Evolutionary conservation across 2,888 invertebrate genomes (phyloP).

Genomic region (Sussaba pulchella): DNA sequence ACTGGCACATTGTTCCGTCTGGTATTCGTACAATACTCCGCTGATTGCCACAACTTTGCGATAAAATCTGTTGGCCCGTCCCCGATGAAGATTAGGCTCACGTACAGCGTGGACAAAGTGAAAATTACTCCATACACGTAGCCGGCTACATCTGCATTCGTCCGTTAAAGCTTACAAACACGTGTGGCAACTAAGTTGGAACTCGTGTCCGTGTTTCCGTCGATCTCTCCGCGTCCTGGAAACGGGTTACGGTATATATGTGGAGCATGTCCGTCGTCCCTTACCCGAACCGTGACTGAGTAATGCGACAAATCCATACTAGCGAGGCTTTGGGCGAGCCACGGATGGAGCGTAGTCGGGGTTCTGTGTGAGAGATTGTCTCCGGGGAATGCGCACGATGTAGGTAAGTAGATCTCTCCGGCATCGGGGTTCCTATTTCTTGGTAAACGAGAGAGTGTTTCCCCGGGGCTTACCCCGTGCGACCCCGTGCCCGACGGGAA

Average conservation of each 20-base stretch:
- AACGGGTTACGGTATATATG: background rate
- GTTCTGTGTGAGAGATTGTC: slow-evolving; percentile 62
- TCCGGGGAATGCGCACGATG: slow-evolving; percentile 60
- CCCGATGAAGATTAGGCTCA: background rate
- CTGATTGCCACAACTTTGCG: background rate
- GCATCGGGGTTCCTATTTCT: slow-evolving; percentile 42
- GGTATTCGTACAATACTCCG: background rate
- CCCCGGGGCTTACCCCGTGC: slow-evolving; percentile 28
- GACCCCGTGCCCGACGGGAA: slow-evolving; percentile 34
- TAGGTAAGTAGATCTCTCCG: slow-evolving; percentile 63
- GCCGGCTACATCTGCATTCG: slow-evolving; percentile 47
- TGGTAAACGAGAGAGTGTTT: slow-evolving; percentile 45
- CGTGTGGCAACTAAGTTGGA: slow-evolving; percentile 42
- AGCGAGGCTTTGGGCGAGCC: slow-evolving; percentile 39
- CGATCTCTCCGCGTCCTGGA: slow-evolving; percentile 17
- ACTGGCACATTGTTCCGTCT: background rate
- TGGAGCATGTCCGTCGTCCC: slow-evolving; percentile 8
- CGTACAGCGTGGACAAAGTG: slow-evolving; percentile 12
- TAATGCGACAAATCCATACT: slow-evolving; percentile 68
- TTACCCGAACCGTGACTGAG: slow-evolving; percentile 46
- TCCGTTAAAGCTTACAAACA: slow-evolving; percentile 61
- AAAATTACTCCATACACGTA: slow-evolving; percentile 35
- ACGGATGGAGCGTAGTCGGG: slow-evolving; percentile 37
- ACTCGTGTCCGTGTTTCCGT: slow-evolving; percentile 42
- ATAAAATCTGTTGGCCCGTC: slow-evolving; percentile 19